phyloP scores from a whole-genome alignment of 1,140 invertebrate genomes.

The Bacillus rossius region DNA sequence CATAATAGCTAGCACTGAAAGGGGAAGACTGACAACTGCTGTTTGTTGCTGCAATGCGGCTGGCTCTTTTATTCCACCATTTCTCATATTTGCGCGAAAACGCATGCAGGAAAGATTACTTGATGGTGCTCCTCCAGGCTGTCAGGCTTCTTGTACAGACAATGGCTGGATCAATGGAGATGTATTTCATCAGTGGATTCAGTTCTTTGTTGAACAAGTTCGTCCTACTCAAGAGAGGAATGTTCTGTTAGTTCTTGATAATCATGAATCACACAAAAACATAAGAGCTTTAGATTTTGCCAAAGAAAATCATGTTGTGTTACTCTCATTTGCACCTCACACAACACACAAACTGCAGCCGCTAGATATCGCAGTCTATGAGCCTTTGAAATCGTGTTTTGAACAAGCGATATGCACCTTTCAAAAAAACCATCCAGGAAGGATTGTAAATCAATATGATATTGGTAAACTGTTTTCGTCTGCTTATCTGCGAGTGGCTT shows the following conservation, averaged over 20 bases:
- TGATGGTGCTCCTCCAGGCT: slow-evolving; percentile 23
- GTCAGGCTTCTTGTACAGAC: slow-evolving; percentile 16
- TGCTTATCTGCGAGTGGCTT: too few species aligned
- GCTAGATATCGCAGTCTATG: slow-evolving; percentile 41
- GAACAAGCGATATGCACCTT: slow-evolving; percentile 19
- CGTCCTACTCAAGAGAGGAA: slow-evolving; percentile 24
- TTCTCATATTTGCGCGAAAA: too few species aligned
- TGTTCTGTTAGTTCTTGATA: slow-evolving; percentile 29
- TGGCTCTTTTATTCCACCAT: too few species aligned
- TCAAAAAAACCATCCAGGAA: slow-evolving; percentile 21
- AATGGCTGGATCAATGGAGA: slow-evolving; percentile 27
- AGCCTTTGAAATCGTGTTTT: slow-evolving; percentile 37
- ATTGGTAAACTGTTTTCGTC: not conserved
- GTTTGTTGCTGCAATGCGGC: too few species aligned
- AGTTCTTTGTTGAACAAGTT: slow-evolving; percentile 22
- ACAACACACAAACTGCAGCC: slow-evolving; percentile 44
- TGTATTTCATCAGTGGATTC: slow-evolving; percentile 21
- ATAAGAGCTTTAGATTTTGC: slow-evolving; percentile 24
- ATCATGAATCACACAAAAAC: slow-evolving; percentile 26
- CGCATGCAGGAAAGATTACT: slow-evolving; percentile 18
- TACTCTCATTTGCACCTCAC: slow-evolving; percentile 44
- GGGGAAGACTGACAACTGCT: too few species aligned
- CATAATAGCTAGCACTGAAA: slow-evolving; percentile 14
- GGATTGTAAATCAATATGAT: slow-evolving; percentile 5
- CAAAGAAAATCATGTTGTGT: slow-evolving; percentile 23